These are phyloP conservation scores for Ophion ellenae DNA, from an alignment of 2,888 invertebrate species.

Conservation along the genomic window DNA sequence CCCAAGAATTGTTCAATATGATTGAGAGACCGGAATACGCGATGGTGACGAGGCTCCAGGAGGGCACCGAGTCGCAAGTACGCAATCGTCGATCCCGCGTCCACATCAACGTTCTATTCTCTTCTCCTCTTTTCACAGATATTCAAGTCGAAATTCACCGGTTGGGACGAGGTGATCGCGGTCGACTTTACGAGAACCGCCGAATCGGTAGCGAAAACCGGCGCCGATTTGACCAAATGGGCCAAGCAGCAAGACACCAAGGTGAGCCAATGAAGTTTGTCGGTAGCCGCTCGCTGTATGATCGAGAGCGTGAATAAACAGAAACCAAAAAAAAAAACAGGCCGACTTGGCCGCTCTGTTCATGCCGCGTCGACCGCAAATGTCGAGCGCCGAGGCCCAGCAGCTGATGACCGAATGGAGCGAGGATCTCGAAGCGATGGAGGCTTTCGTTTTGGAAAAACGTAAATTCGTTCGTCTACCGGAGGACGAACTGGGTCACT, in stretches of 20 bases:
- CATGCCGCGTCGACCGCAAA: conserved; percentile 95
- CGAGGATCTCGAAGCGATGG: conserved; percentile 99
- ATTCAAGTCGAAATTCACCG: conserved; percentile 98
- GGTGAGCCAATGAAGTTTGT: conserved; percentile 78
- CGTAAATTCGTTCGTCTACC: conserved; percentile 98
- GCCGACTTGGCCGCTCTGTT: conserved; percentile 98
- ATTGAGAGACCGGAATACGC: conserved; percentile 95
- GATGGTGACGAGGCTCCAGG: conserved; percentile 94
- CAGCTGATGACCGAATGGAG: conserved; percentile 98
- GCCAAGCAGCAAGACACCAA: conserved; percentile 95
- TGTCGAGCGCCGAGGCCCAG: conserved; percentile 93
- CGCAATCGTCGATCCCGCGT: conserved; percentile 7
- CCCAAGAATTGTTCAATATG: conserved; percentile 98
- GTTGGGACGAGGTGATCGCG: conserved; percentile 99
- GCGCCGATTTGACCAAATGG: conserved; percentile 97
- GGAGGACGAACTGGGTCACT: conserved; percentile 95
- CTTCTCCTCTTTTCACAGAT: conserved; percentile 85
- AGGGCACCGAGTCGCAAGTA: conserved; percentile 95
- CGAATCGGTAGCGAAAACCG: conserved; percentile 97
- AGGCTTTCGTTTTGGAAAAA: conserved; percentile 97
- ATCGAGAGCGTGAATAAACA: conserved; percentile 59
- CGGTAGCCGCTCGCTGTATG: neutral
- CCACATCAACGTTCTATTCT: neutral
- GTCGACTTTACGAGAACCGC: conserved; percentile 99
- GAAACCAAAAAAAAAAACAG: conserved; percentile 81